Base-by-base conservation (phyloP, 2,888 invertebrate species). In the Acrobasis repandana region DNA sequence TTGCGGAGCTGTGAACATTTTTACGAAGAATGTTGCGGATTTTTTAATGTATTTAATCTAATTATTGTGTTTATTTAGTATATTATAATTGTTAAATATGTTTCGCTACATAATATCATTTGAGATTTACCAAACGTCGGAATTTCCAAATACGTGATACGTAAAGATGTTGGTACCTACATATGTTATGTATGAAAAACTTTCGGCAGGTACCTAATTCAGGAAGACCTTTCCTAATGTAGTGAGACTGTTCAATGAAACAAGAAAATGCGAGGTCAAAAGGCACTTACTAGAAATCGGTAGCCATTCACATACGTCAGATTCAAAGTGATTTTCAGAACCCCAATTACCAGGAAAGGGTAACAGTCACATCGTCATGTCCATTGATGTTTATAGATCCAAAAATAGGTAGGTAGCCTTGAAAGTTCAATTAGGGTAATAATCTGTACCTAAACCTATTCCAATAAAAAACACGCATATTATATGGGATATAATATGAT, bases 221-320 rank as follows among this genome's bases (percentile, higher is more conserved):
- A 2, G 2, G 20, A 28, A 28, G 28, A 28, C 16, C 36, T 43
- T 20, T 20, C 10, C 20, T 50, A 59, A 66, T 67, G 69, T 68
- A 69, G 60, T 66, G 66, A 64, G 60, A 63, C 62, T 69, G 61
- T 61, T 61, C 68, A 74, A 75, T 68, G 67, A 67, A 72, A 75
- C 75, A 70, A 69, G 67, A 67, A 69, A 58, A 62, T 65, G 28
- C 61, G 65, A 61, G 65, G 64, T 61, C 66, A 63, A 66, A 62
- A 68, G 71, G 70, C 73, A 73, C 73, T 77, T 73, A 72, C 68
- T 62, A 67, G 65, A 67, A 76, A 75, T 76, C 69, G 72, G 61
- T 63, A 62, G 72, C 74, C 72, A 75, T 77, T 74, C 76, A 76
- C 68, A 69, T 73, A 74, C 74, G 74, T 72, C 70, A 75, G 65